Conservation (phyloP, 2,113 vertebrate genomes). For the Stigmatopora nigra region DNA sequence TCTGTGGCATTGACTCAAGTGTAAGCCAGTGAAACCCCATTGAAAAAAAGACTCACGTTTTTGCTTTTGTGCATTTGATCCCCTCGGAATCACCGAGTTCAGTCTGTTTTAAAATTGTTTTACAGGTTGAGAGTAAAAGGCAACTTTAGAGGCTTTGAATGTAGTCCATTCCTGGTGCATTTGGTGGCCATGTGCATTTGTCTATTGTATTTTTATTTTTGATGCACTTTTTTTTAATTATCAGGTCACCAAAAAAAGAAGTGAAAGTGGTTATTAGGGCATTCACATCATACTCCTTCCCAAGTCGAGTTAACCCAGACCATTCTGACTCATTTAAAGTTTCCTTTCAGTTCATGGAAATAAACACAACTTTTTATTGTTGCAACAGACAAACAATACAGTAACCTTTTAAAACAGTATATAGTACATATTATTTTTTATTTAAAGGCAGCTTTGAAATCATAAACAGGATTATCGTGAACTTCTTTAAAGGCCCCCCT, state of each 20-base stretch:
- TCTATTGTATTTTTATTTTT: too few relatives aligned
- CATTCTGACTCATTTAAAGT: constrained; percentile 16
- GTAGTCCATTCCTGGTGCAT: background rate
- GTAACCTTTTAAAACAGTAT: constrained; percentile 48
- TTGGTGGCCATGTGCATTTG: too few relatives aligned
- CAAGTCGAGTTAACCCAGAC: constrained; percentile 17
- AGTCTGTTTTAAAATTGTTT: background rate
- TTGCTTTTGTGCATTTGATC: background rate
- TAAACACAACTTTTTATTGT: constrained; percentile 17
- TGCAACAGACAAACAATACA: constrained; percentile 50
- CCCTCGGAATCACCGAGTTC: background rate
- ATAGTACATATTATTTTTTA: too few relatives aligned
- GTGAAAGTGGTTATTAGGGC: background rate
- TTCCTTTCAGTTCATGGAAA: constrained; percentile 16
- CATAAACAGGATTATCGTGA: too few relatives aligned
- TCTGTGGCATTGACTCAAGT: background rate
- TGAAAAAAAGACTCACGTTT: background rate
- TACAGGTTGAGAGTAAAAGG: background rate
- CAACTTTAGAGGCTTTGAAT: background rate
- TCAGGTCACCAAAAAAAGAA: too few relatives aligned
- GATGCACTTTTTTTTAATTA: too few relatives aligned
- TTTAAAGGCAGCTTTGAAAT: too few relatives aligned
- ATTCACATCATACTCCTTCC: constrained; percentile 22
- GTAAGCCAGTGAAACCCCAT: background rate
- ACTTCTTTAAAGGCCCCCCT: background rate